Percentiles rank a stretch among this genome's conserved stretches.
Evolutionary conservation across 2,888 invertebrate genomes (phyloP).

Genomic region (Smittia sp.): DNA sequence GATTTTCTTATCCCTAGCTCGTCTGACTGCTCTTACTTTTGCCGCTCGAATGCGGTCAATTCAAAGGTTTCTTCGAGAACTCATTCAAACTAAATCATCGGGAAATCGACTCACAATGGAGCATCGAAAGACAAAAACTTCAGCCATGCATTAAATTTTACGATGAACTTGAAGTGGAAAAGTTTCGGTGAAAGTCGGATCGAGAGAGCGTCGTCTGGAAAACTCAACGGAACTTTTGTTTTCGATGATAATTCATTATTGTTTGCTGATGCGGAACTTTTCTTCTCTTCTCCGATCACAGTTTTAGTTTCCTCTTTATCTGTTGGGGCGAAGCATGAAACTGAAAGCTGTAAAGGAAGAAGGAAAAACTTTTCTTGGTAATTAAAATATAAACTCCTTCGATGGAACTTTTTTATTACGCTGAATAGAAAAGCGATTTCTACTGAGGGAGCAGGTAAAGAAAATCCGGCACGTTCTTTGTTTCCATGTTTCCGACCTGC

Average conservation of each 20-base stretch:
- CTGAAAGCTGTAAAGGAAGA: not conserved
- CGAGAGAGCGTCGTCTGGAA: not conserved
- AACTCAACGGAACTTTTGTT: not conserved
- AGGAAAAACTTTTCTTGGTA: not conserved
- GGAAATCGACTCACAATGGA: not conserved
- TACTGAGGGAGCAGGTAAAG: too few species aligned
- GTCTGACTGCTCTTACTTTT: too few species aligned
- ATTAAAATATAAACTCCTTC: slow-evolving; percentile 5
- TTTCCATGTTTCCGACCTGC: too few species aligned
- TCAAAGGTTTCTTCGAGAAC: not conserved
- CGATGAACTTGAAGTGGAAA: slow-evolving; percentile 7
- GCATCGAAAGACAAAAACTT: not conserved
- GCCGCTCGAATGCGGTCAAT: too few species aligned
- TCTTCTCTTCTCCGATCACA: not conserved
- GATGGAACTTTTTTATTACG: too few species aligned
- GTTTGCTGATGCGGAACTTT: not conserved
- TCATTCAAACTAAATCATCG: not conserved
- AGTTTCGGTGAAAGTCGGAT: not conserved
- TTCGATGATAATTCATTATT: slow-evolving; percentile 23
- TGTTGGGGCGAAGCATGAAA: not conserved
- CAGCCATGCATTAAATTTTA: not conserved
- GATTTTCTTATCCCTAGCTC: not conserved
- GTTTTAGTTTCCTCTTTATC: not conserved
- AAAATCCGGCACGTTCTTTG: too few species aligned
- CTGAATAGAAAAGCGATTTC: too few species aligned